Base-by-base conservation (phyloP, 2,888 invertebrate genomes). In the Protodeltote pygarga region DNA sequence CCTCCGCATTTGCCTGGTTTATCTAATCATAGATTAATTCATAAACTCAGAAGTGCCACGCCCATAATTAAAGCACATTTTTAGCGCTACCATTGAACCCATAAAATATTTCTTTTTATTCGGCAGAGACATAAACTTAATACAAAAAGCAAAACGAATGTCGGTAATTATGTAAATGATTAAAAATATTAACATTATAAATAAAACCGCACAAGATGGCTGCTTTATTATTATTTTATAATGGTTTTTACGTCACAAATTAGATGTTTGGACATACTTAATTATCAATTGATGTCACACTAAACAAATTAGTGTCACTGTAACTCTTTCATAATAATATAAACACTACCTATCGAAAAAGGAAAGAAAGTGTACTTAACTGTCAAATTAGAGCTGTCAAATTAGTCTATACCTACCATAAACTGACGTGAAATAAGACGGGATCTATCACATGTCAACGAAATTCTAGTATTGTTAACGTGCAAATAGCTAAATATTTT, bases 201-300 rank as follows among this genome's bases (percentile, higher is more conserved):
- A 68, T 39, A 64, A 46, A 53, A 61, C 71, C 69, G 63, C 65
- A 48, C 52, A 55, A 68, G 41, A 65, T 66, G 55, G 67, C 15
- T 31, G 42, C 5, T 23, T n/a, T 27, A 27, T 55, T 51, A 77
- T 79, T 71, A 71, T 70, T 73, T 45, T 54, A 45, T 73, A 78
- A 75, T 71, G 65, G 61, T 33, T 55, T 65, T 65, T 58, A 66
- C 76, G 77, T 78, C 79, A 77, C 66, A 39, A 85, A 87, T 86
- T 79, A 82, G 77, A 71, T 77, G 83, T 86, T 79, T 46, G 58
- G 71, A 73, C 71, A n/a, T n/a, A n/a, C n/a, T n/a, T n/a, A n/a
- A n/a, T n/a, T n/a, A n/a, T n/a, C n/a, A n/a, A n/a, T n/a, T n/a
- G n/a, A n/a, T n/a, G n/a, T n/a, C n/a, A n/a, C n/a, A n/a, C n/a